Evolutionary conservation across 2,113 vertebrate species (phyloP).

Genomic region (Progne subis): DNA sequence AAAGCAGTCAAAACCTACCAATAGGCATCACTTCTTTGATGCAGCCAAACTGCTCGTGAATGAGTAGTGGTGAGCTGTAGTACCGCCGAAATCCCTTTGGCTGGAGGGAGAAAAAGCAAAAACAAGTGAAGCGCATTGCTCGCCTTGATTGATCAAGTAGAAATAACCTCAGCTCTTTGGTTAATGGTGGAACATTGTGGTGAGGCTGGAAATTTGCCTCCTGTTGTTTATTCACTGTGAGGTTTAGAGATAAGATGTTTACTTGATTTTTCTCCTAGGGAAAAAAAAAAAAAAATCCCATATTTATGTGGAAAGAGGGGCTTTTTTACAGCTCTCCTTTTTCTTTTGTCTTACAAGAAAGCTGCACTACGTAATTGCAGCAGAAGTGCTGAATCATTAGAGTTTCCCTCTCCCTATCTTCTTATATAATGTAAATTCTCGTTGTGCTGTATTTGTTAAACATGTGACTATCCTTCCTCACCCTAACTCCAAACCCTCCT

Average conservation of each 20-base stretch:
- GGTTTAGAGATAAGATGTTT: background rate
- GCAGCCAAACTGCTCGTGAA: conserved; percentile 96
- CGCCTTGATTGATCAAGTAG: background rate
- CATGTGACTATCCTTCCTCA: background rate
- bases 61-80: conserved; percentile 96
- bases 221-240: background rate
- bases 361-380: background rate
- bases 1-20: conserved; percentile 80
- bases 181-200: background rate
- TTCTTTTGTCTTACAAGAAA: background rate
- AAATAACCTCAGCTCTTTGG: background rate
- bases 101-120: conserved; percentile 72
- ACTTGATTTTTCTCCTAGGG: background rate
- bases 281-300: accelerated
- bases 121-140: background rate
- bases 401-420: background rate
- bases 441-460: background rate
- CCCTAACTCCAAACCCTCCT: background rate
- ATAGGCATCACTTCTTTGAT: conserved; percentile 99
- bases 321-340: background rate
- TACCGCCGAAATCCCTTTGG: conserved; percentile 98
- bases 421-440: background rate
- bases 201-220: background rate
- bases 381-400: background rate
- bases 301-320: background rate